Base-by-base conservation (phyloP, 1,140 invertebrate genomes). In the Homalodisca vitripennis region DNA sequence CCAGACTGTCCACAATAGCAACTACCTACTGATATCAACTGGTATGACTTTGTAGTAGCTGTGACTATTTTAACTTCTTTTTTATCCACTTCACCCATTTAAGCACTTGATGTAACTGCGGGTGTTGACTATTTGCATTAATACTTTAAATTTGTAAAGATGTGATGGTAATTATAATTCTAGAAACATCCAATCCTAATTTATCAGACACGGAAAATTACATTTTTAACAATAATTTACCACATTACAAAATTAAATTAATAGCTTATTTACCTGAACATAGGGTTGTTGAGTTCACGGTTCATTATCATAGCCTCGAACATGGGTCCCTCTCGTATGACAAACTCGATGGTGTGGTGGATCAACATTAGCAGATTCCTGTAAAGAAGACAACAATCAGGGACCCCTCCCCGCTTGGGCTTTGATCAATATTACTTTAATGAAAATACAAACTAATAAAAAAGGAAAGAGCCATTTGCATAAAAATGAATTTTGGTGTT, bases 231-330 rank as follows among this genome's bases (percentile, higher is more conserved):
- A 51, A 65, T 67, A 3, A 2, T 1, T 65, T 53, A 51, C 14
- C 2, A 53, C 20, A 51, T 3, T 51, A 17, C 14, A 2, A 3
- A 57, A 51, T 22, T 71, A 67, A n/a, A 10, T 66, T 31, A 62
- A 32, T 41, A 41, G 66, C 31, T 32, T 68, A 68, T 72, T 76
- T 80, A 92, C 91, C 92, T 91, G 83, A 95, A 99, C 81, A 92
- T 89, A 0, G 96, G 95, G 84, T 99, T 99, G 80, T 92, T 95
- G 53, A 98, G 85, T 85, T 99, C 98, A 75, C 93, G 88, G 80
- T 97, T 98, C 97, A 99, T 99, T 65, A 99, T 95, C 87, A 99
- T 95, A 2, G 98, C 97, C 82, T 99, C 98, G 83, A 99, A 99
- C 91, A 98, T 94, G 0, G 98, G 98, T 13, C 98, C 98, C 83